Base-by-base conservation (phyloP, 2,113 vertebrate species). In the Microtus montanus region DNA sequence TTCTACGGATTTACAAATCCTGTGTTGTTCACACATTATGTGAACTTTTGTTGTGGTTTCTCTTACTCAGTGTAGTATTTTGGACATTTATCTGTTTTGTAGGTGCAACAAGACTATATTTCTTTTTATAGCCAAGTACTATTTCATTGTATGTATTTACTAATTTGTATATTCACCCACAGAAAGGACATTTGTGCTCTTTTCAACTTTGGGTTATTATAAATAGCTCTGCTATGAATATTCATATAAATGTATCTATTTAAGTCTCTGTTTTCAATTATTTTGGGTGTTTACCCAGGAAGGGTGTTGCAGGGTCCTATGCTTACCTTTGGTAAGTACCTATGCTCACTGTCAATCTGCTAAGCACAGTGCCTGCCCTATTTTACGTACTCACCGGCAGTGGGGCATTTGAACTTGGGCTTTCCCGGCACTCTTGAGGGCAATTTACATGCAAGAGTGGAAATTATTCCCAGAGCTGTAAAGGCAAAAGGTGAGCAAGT, bases 221-320 rank as follows among this genome's bases (percentile, higher is more conserved):
- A 64, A 93, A 71, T 35, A 87, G n/a, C 41, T 22, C 71, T 75
- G 41, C 26, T 61, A 5, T 52, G 64, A 88, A 84, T 54, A 77
- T 77, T 86, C 4, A 41, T 4, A 41, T 77, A 14, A 68, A 20
- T 17, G 3, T 92, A 41, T 63, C 33, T 83, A 30, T 66, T 88
- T 89, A 79, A 73, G 30, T 86, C 28, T 58, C 38, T 68, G 5
- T 58, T 86, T 91, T 94, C 63, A 90, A 10, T 84, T 95, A 30
- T 90, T 90, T 88, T 63, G 33, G 58, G 9, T 41, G 20, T 54
- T 86, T 14, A 64, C 41, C 47, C 33, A 66, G 70, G 44, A 41
- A 77, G 49, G 14, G 38, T 84, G 71, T 89, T 86, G 3, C 71
- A 82, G 52, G 61, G 33, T 52, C 52, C 49, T 47, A 44, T 5